Evolutionary conservation across 1,140 invertebrate genomes (phyloP), one percentile per base, ranked within the genome.

Genomic region (Brachystomella parvula): DNA sequence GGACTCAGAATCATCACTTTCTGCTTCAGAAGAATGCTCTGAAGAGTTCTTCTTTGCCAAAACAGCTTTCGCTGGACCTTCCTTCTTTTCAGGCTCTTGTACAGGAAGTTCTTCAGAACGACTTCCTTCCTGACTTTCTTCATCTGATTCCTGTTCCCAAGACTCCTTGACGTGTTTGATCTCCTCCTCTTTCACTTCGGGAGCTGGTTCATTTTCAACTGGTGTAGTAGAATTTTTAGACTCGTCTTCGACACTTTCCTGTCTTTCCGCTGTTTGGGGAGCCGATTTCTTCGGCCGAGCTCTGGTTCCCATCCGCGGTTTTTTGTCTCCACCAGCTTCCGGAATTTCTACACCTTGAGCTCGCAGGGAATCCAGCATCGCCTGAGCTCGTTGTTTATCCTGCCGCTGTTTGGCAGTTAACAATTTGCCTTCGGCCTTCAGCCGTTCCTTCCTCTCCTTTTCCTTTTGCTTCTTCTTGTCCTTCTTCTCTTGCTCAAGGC

Each of bases 361-460:
- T 79, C 92, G 92, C 33, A 94, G 79, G 2, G 87, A 86, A 65
- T 96, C 90, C 49, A 98, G 79, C 81, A 94, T 85, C 44, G 89
- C 89, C 77, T 93, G 87, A 1, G 91, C 89, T 71, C 92, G 82
- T 1, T 89, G 89, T 68, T 88, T 83, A 71, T 94, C 92, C 71
- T 91, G 88, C 75, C 91, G 93, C 75, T 98, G 93, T 78, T 95
- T 95, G 0, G 89, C 84, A 3, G 93, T 95, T 33, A 98, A 78
- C 28, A 95, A 79, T 81, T 95, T 97, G 1, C 96, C 95, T 81
- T 98, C 94, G 28, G 89, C 90, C 77, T 96, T 97, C 39, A 96
- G 78, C 75, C 90, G 83, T 76, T 95, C 92, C 78, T 90, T 93
- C 65, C 88, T 85, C 75, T 96, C 94, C 74, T 96, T 96, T 81